phyloP scores from a whole-genome alignment of 2,888 invertebrate genomes.

The Thalpophila matura region DNA sequence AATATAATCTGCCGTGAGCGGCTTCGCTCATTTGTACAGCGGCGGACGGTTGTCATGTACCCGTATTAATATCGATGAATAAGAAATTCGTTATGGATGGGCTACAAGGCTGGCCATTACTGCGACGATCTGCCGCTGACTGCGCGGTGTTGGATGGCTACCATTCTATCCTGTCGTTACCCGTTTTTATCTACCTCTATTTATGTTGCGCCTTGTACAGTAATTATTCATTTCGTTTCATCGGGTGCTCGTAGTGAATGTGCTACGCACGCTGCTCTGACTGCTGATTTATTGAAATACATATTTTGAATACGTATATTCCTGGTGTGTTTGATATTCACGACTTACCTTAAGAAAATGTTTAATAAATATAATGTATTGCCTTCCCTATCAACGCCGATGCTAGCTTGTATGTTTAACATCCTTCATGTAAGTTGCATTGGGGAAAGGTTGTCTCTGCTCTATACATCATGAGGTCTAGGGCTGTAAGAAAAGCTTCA shows the following conservation, averaged over 20 bases:
- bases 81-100: slow-evolving; percentile 90
- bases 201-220: slow-evolving; percentile 78
- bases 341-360: slow-evolving; percentile 56
- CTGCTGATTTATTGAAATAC: slow-evolving; percentile 69
- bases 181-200: slow-evolving; percentile 82
- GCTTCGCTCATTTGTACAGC: slow-evolving; percentile 87
- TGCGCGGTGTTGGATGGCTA: slow-evolving; percentile 77
- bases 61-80: slow-evolving; percentile 90
- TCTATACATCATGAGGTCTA: slow-evolving; percentile 31
- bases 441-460: slow-evolving; percentile 44
- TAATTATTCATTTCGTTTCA: slow-evolving; percentile 70
- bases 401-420: slow-evolving; percentile 57
- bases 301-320: slow-evolving; percentile 62
- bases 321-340: slow-evolving; percentile 54
- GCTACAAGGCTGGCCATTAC: slow-evolving; percentile 88
- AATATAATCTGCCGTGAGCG: slow-evolving; percentile 87
- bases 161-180: slow-evolving; percentile 81
- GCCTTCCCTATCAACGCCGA: slow-evolving; percentile 49
- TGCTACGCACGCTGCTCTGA: slow-evolving; percentile 60
- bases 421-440: slow-evolving; percentile 49
- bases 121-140: slow-evolving; percentile 76
- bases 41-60: slow-evolving; percentile 88
- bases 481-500: slow-evolving; percentile 39
- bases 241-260: slow-evolving; percentile 65
- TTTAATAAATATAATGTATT: slow-evolving; percentile 54